Percentiles rank a stretch among this genome's conserved stretches.
These are phyloP conservation scores for Hippocampus barbouri DNA, from an alignment of 2,113 vertebrate genomes.

Conservation along the genomic window DNA sequence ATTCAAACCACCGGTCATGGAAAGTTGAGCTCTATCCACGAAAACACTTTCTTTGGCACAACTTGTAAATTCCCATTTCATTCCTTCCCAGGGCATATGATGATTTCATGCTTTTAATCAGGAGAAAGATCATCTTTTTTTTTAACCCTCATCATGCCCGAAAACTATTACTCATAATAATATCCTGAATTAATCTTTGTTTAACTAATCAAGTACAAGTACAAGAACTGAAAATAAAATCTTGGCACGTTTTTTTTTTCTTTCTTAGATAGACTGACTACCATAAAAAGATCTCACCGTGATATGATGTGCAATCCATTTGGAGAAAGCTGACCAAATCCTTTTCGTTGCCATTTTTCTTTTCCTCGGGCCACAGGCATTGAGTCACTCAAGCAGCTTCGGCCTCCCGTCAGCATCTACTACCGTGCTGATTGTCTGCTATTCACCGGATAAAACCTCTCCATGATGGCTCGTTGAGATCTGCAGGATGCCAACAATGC, in stretches of 20 bases:
- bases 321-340: background rate
- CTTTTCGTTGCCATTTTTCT: background rate
- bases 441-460: constrained; percentile 13
- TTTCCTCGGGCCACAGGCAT: background rate
- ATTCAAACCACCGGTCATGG: too few species aligned
- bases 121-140: too few species aligned
- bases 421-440: constrained; percentile 12
- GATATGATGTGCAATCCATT: background rate
- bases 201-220: too few species aligned
- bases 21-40: too few species aligned
- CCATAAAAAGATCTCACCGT: background rate
- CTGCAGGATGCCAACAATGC: constrained; percentile 9
- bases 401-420: background rate
- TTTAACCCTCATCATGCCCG: too few species aligned
- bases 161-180: too few species aligned
- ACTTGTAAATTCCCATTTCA: too few species aligned
- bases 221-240: background rate
- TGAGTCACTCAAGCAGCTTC: constrained; percentile 1
- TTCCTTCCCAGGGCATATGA: too few species aligned
- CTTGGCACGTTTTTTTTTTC: background rate
- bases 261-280: background rate
- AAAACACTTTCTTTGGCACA: too few species aligned
- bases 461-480: constrained; percentile 9
- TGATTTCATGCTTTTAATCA: too few species aligned
- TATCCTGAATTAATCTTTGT: too few species aligned